Percentiles rank a stretch among this genome's conserved stretches.
Conservation (phyloP, 2,888 invertebrate species). For the Drosophila cognata region DNA sequence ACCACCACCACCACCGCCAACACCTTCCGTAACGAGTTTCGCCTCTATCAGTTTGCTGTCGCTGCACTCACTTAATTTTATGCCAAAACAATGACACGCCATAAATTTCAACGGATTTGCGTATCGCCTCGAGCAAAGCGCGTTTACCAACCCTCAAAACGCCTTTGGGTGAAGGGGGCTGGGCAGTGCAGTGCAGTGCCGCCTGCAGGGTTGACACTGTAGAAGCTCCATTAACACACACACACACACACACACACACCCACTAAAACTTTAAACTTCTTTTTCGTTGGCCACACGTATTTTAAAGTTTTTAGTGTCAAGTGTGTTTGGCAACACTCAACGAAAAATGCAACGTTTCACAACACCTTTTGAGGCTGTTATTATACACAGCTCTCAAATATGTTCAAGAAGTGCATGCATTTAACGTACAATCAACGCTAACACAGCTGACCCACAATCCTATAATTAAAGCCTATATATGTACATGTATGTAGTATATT, state of each 20-base stretch:
- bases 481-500: neutral
- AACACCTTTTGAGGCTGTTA: slow-evolving; percentile 13
- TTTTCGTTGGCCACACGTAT: slow-evolving; percentile 6
- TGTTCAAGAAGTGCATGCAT: neutral
- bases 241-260: slow-evolving; percentile 2
- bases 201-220: slow-evolving; percentile 38
- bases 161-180: neutral
- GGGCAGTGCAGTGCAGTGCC: slow-evolving; percentile 28
- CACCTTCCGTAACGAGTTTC: neutral
- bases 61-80: slow-evolving; percentile 78
- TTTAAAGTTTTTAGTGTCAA: slow-evolving; percentile 39
- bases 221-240: slow-evolving; percentile 25
- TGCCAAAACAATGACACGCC: slow-evolving; percentile 81
- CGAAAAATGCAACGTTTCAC: slow-evolving; percentile 16
- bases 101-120: slow-evolving; percentile 80
- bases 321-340: slow-evolving; percentile 45
- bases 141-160: slow-evolving; percentile 42
- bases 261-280: slow-evolving; percentile 11
- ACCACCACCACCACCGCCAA: neutral
- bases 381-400: neutral
- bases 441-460: neutral
- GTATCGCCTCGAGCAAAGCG: slow-evolving; percentile 65
- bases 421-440: neutral
- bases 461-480: neutral
- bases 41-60: neutral